Evolutionary conservation across 2,888 invertebrate species (phyloP).

Genomic region (Eupithecia vulgata): DNA sequence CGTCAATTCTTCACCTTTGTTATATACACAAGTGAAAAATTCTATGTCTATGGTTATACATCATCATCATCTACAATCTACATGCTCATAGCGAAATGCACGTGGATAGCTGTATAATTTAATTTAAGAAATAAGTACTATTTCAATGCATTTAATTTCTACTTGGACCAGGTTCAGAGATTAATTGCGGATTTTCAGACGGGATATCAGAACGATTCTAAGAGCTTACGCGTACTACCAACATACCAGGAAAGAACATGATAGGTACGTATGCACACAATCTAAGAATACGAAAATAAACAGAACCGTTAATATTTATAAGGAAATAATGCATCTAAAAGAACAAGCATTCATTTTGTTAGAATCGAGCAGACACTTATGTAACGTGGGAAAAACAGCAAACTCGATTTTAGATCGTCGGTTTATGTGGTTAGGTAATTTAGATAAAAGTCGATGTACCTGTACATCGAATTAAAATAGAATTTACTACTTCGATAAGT

Average conservation of each 20-base stretch:
- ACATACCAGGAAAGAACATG: neutral
- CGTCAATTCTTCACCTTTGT: slow-evolving; percentile 46
- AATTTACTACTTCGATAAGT: slow-evolving; percentile 2
- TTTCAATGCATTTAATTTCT: neutral
- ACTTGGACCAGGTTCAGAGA: neutral
- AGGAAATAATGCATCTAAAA: neutral
- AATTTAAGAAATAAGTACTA: neutral
- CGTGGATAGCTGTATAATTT: slow-evolving; percentile 16
- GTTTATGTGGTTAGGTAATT: slow-evolving; percentile 5
- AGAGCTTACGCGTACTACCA: neutral
- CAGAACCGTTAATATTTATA: neutral
- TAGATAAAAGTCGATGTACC: neutral
- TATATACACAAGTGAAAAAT: too few relatives aligned
- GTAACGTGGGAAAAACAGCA: neutral
- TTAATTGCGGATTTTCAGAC: neutral
- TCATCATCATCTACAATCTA: slow-evolving; percentile 43
- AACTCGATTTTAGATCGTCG: neutral
- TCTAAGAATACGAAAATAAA: neutral
- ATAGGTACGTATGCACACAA: neutral
- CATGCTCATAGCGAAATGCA: slow-evolving; percentile 65
- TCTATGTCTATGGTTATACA: too few relatives aligned
- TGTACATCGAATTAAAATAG: neutral
- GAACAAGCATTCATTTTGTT: neutral
- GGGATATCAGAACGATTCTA: neutral
- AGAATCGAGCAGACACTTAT: neutral